Base-by-base conservation (phyloP, 2,888 invertebrate species). In the Orthosia gracilis region DNA sequence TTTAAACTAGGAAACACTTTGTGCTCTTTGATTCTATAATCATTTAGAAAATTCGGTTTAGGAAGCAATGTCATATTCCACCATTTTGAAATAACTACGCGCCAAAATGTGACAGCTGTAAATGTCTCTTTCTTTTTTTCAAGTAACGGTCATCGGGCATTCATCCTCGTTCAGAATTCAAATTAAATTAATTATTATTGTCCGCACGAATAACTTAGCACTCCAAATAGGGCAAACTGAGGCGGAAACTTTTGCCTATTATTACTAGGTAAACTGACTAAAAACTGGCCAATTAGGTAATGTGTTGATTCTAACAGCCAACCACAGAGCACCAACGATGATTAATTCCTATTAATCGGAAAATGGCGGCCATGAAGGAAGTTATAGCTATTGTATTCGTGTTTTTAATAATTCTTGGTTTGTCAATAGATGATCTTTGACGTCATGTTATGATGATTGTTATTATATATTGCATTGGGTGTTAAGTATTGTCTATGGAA, bases 291-390 rank as follows among this genome's bases (percentile, higher is more conserved):
- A 87, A 85, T 88, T 86, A 82, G 77, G 76, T 86, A 72, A 78
- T 82, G 72, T 78, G 73, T 75, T 76, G 45, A 74, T 76, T 65
- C 65, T 40, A 76, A 69, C 80, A 83, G 66, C 88, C 89, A 88
- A 88, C 80, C 87, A 77, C 76, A 81, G 80, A 73, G 73, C 58
- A 77, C 80, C 66, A 61, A 21, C 21, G 82, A 87, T 88, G 84
- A 87, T 83, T 88, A 87, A 88, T 84, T 73, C 77, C 18, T 72
- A 78, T 69, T 80, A 81, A 83, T 76, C 75, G 50, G 65, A 74
- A 75, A 86, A 88, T 88, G 89, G 89, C 88, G 81, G 58, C 85
- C 45, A 63, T 82, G 75, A 78, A 87, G 89, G 89, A 88, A 88
- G 73, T 69, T 55, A 57, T 71, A 62, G 71, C 68, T 65, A 82